These are phyloP conservation scores for Phylloscopus collybita DNA, from an alignment of 2,797 vertebrate species.

Conservation along the genomic window DNA sequence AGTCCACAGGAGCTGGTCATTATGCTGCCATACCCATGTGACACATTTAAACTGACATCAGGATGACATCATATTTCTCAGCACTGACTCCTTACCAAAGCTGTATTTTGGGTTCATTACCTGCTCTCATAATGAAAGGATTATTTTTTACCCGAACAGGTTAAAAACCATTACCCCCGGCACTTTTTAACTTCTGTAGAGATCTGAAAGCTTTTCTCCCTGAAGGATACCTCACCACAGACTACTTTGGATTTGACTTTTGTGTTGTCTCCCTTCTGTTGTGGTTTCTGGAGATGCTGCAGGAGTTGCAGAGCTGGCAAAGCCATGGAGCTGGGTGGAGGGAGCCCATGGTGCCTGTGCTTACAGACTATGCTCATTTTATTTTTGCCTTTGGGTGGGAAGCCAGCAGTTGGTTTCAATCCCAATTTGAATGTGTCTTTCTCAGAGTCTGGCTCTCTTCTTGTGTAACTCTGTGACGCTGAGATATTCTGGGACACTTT, in stretches of 20 bases:
- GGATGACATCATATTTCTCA: neutral
- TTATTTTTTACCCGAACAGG: neutral
- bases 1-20: neutral
- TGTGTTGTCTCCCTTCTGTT: neutral
- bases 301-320: neutral
- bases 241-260: neutral
- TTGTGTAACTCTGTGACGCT: neutral
- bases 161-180: neutral
- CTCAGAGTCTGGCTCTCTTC: slow-evolving; percentile 9
- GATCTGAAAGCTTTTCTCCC: neutral
- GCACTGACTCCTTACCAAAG: neutral
- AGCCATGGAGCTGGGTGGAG: neutral
- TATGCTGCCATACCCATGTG: accelerated
- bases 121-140: neutral
- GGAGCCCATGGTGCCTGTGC: neutral
- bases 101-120: neutral
- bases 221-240: neutral
- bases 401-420: slow-evolving; percentile 51
- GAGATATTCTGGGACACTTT: slow-evolving; percentile 45
- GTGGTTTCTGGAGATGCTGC: neutral
- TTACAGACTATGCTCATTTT: neutral
- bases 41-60: neutral
- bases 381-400: slow-evolving; percentile 47
- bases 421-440: neutral
- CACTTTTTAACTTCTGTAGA: neutral